phyloP scores from a whole-genome alignment of 53 echinoderm and acorn worm species.

The Hippasteria phrygiana region DNA sequence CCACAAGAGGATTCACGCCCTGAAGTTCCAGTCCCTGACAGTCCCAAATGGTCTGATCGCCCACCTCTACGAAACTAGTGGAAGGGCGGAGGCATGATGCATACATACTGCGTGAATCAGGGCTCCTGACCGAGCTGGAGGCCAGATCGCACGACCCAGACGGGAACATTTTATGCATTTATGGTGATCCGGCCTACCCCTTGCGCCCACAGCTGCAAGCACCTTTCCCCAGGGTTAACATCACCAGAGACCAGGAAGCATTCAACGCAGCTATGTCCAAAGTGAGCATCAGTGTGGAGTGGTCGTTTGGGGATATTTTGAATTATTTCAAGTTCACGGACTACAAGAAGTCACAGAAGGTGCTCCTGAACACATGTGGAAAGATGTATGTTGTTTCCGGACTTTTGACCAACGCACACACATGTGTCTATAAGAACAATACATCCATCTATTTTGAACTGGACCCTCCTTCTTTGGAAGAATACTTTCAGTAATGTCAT shows the following conservation, averaged over 20 bases:
- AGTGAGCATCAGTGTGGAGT: constrained; percentile 73
- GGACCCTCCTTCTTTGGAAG: constrained; percentile 64
- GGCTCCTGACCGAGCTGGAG: background rate
- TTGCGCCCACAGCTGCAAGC: constrained; percentile 73
- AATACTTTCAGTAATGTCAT: constrained; percentile 63
- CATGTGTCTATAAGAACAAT: constrained; percentile 53
- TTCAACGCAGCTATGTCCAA: constrained; percentile 71
- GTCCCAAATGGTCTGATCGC: constrained; percentile 69
- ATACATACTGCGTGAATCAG: background rate
- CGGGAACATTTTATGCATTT: constrained; percentile 68
- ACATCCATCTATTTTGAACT: constrained; percentile 68
- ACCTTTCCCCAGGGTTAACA: constrained; percentile 54
- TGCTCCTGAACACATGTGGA: constrained; percentile 58
- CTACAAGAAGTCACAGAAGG: constrained; percentile 67
- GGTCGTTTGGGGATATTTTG: constrained; percentile 70
- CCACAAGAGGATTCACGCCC: constrained; percentile 53
- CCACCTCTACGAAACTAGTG: constrained; percentile 14
- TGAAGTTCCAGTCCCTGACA: constrained; percentile 60
- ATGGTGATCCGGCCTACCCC: constrained; percentile 74
- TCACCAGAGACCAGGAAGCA: no score
- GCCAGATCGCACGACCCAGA: constrained; percentile 55
- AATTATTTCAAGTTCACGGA: constrained; percentile 61
- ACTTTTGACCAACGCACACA: constrained; percentile 69
- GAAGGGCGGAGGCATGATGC: constrained; percentile 1
- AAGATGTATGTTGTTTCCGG: constrained; percentile 75